Evolutionary conservation across 2,888 invertebrate genomes (phyloP).

Genomic region (Periphyllus acericola): DNA sequence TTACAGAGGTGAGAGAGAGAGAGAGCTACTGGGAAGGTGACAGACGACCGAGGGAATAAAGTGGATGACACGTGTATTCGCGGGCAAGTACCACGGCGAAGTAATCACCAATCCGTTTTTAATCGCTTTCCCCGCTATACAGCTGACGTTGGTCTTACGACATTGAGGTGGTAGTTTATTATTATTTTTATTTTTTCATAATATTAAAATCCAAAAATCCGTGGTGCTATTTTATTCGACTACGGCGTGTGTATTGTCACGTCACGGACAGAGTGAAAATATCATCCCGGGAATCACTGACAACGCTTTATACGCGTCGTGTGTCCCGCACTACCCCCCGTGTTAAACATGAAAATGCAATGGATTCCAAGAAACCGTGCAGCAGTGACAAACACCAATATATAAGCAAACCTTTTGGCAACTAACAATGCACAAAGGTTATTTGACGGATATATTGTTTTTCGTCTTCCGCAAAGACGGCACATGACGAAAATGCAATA

Average conservation of each 20-base stretch:
- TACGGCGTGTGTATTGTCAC: too few species aligned
- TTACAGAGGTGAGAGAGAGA: background rate
- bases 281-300: too few species aligned
- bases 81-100: background rate
- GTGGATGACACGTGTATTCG: background rate
- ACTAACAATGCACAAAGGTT: background rate
- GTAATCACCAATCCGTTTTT: background rate
- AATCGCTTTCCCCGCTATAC: background rate
- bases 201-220: too few species aligned
- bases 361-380: background rate
- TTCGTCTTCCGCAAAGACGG: background rate
- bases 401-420: background rate
- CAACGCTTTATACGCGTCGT: too few species aligned
- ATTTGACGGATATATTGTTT: background rate
- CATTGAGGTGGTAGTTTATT: background rate
- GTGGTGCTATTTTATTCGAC: too few species aligned
- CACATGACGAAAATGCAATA: background rate
- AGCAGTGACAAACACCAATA: background rate
- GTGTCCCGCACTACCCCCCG: too few species aligned
- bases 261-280: too few species aligned
- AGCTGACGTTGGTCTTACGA: background rate
- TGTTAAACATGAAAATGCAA: background rate
- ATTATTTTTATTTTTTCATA: too few species aligned
- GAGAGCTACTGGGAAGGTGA: background rate
- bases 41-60: background rate